phyloP scores from a whole-genome alignment of 1,140 invertebrate genomes.

The Condylostylus longicornis region DNA sequence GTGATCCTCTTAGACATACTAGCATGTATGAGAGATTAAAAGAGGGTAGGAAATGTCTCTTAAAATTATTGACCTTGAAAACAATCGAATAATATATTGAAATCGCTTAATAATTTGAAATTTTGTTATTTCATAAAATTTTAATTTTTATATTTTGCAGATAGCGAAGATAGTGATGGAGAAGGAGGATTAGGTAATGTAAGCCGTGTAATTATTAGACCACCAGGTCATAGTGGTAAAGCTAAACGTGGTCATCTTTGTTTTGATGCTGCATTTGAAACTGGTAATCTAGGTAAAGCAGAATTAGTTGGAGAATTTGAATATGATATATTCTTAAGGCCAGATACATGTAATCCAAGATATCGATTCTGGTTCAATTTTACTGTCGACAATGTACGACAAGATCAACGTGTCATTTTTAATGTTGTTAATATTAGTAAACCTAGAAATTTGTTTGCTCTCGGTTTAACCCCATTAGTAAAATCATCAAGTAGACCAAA shows the following conservation, averaged over 20 bases:
- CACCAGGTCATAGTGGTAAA: conserved; percentile 85
- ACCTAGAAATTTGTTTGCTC: conserved; percentile 70
- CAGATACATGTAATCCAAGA: conserved; percentile 89
- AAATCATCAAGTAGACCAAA: conserved; percentile 78
- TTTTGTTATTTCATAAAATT: conserved; percentile 4
- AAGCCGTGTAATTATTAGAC: conserved; percentile 77
- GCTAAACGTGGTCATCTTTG: conserved; percentile 70
- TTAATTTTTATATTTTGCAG: conserved; percentile 35
- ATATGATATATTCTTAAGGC: conserved; percentile 91
- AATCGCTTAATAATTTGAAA: background rate
- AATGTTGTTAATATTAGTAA: conserved; percentile 96
- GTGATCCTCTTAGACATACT: conserved; percentile 46
- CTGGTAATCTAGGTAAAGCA: conserved; percentile 88
- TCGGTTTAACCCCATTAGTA: conserved; percentile 85
- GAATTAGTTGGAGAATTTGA: conserved; percentile 88
- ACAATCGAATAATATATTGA: background rate
- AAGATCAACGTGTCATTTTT: conserved; percentile 90
- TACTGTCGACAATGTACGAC: conserved; percentile 87
- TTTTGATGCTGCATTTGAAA: conserved; percentile 95
- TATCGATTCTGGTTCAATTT: conserved; percentile 96
- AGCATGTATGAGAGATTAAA: conserved; percentile 45
- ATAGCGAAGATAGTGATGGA: conserved; percentile 88
- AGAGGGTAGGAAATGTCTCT: conserved; percentile 31
- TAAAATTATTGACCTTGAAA: background rate
- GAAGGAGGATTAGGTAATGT: conserved; percentile 91